Evolutionary conservation across 2,797 vertebrate genomes (phyloP), one percentile per base, ranked within the genome.

Genomic region (Mormyrops boulengeri): DNA sequence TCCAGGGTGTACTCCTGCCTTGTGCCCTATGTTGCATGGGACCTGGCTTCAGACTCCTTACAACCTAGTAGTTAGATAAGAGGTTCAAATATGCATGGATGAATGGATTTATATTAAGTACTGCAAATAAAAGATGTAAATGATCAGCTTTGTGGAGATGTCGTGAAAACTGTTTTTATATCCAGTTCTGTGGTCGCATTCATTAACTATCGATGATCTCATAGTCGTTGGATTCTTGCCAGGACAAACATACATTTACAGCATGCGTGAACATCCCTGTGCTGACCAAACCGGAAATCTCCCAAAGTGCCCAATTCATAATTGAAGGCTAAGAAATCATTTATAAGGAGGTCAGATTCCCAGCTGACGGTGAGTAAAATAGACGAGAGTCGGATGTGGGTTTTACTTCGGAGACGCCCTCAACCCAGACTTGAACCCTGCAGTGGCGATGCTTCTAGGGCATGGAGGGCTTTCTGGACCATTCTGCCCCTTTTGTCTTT

Each of bases 301-400:
- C 91, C 92, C 94, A 94, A 95, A 93, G 94, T 91, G 92, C 91
- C 88, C 91, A 41, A 52, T 95, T 91, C 94, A 95, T 95, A 92
- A 95, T 95, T 94, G 88, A 95, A 87, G 0, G 4, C 91, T 92
- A 90, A 92, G 92, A 93, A 95, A 95, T 95, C 93, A 94, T 95
- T 95, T 91, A 94, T 95, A 89, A 94, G 92, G 90, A 91, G 69
- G 38, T 34, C 17, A 52, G 44, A 85, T 88, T 91, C 66, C 88
- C 91, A 26, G 89, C 86, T 88, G 91, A 89, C 92, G 66, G 11
- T 1, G 84, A 2, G 73, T 85, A 88, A 34, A 55, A 47, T 17
- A 66, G 62, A 9, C 88, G 57, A 49, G 30, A 90, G 77, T 85
- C 69, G 53, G 41, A 3, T 38, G n/a, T 26, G 52, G 22, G 85